Evolutionary conservation across 2,113 vertebrate genomes (phyloP), one percentile per base, ranked within the genome.

Genomic region (Verasper variegatus): DNA sequence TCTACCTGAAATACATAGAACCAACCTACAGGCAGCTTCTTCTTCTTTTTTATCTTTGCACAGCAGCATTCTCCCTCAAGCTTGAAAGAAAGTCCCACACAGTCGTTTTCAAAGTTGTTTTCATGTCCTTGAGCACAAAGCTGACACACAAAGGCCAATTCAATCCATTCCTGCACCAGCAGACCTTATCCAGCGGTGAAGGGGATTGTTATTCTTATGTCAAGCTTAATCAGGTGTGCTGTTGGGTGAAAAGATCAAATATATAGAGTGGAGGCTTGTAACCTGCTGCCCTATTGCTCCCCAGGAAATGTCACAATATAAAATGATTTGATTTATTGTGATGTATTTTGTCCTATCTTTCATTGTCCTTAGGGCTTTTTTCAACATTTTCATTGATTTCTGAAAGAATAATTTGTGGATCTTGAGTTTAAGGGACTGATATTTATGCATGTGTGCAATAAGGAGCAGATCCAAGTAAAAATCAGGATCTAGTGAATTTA

Each of bases 31-130:
- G 26, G 60, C 37, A 10, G 37, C 37, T 15, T 17, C 24, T 24
- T 24, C 2, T 7, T 51, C 21, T 35, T 31, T 57, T 40, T 3
- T 64, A 35, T 63, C 24, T 49, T 18, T 23, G 64, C 8, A 57
- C 20, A 17, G n/a, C 5, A 7, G 5, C 3, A 42, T 52, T 60
- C 31, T 55, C 47, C 13, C 21, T 27, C 10, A 17, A 35, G 52
- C 58, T 31, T 54, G n/a, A 58, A n/a, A 37, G 60, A 42, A 42
- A 17, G 35, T 70, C 56, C 0, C 3, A 21, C 9, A 51, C 3
- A 57, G 23, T 54, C n/a, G 64, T 11, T 10, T 24, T 58, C 5
- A 64, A 49, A 49, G 56, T 8, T 52, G 21, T 60, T 77, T 71
- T 58, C 57, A 47, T 64, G 26, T 72, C 21, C 58, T 59, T 76